Percentiles rank a stretch among this genome's conserved stretches.
These are phyloP conservation scores for Hippolais icterina DNA, from an alignment of 2,113 vertebrate species.

Conservation along the genomic window DNA sequence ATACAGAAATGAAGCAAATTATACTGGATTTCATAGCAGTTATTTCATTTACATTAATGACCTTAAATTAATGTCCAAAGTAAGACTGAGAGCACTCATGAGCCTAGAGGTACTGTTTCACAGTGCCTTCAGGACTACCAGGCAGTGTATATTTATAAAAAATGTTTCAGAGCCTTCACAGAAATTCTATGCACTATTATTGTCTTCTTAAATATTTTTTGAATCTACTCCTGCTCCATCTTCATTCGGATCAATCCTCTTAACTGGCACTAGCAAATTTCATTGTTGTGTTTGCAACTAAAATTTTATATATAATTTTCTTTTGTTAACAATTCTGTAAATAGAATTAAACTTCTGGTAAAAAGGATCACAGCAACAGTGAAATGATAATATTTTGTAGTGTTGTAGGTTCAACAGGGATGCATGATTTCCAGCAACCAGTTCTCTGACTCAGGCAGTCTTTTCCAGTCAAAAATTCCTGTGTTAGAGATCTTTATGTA, in stretches of 20 bases:
- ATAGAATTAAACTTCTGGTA: not conserved
- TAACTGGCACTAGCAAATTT: not conserved
- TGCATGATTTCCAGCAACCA: not conserved
- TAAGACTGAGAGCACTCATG: not conserved
- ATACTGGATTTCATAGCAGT: not conserved
- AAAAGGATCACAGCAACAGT: not conserved
- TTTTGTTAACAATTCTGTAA: not conserved
- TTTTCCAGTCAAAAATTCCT: not conserved
- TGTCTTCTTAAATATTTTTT: not conserved
- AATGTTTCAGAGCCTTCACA: not conserved
- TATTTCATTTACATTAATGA: not conserved
- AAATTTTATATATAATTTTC: not conserved
- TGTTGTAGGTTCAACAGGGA: not conserved
- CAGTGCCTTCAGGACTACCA: not conserved
- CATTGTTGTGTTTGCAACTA: not conserved
- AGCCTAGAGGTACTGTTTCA: fast-evolving
- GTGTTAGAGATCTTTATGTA: not conserved
- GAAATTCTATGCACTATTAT: not conserved
- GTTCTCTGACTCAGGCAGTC: not conserved
- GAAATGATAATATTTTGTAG: not conserved
- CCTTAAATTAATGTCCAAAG: not conserved
- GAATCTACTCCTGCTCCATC: not conserved
- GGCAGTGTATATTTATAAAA: not conserved
- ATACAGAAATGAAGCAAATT: not conserved
- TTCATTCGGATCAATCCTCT: not conserved